phyloP scores from a whole-genome alignment of 53 echinoderm and acorn worm species.

The Pentamera pediparva region DNA sequence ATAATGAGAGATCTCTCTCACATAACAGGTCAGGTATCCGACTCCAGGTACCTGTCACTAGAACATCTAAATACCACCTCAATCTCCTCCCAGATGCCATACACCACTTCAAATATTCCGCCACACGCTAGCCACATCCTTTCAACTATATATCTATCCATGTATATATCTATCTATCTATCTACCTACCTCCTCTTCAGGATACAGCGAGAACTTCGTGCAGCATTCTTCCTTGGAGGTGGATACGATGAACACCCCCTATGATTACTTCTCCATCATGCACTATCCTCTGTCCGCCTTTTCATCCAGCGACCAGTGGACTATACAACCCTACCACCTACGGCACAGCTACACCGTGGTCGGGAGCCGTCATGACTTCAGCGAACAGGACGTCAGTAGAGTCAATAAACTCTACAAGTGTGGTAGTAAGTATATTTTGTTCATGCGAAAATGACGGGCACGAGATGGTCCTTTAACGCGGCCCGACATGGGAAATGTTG shows the following conservation, averaged over 20 bases:
- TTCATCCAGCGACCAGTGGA: slow-evolving; percentile 66
- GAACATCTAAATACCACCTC: too few species aligned
- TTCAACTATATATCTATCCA: neutral
- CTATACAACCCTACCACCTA: slow-evolving; percentile 61
- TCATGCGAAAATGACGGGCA: too few species aligned
- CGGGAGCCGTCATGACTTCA: slow-evolving; percentile 67
- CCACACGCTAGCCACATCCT: neutral
- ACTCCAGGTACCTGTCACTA: too few species aligned
- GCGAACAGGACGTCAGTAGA: slow-evolving; percentile 58
- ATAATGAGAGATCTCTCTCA: too few species aligned
- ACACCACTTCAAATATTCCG: too few species aligned
- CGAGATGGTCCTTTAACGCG: too few species aligned
- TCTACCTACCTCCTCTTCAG: slow-evolving; percentile 26
- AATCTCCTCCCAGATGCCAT: too few species aligned
- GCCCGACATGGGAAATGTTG: too few species aligned
- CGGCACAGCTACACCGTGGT: slow-evolving; percentile 44
- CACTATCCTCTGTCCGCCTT: slow-evolving; percentile 86
- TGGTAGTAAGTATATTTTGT: slow-evolving; percentile 60
- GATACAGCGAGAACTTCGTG: slow-evolving; percentile 67
- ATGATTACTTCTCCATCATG: slow-evolving; percentile 90
- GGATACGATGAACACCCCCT: slow-evolving; percentile 66
- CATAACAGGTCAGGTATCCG: too few species aligned
- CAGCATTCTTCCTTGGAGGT: slow-evolving; percentile 60
- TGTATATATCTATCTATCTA: neutral
- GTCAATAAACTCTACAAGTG: slow-evolving; percentile 79